Evolutionary conservation across 1,140 invertebrate genomes (phyloP).

Genomic region (Cherax destructor): DNA sequence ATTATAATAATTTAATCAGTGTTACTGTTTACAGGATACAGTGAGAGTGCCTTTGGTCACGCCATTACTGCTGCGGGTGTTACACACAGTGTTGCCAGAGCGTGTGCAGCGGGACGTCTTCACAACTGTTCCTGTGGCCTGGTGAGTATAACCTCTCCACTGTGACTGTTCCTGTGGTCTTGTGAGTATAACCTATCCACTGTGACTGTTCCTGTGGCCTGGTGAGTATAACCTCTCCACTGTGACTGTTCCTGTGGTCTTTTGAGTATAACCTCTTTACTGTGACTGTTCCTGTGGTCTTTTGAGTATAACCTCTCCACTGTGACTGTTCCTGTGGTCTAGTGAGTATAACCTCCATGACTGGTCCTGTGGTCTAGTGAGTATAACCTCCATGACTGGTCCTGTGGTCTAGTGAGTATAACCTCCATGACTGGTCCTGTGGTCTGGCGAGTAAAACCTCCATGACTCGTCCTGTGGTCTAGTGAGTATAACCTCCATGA

Average conservation of each 20-base stretch:
- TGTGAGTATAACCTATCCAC: too few species aligned
- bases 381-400: too few species aligned
- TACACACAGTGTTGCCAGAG: conserved; percentile 92
- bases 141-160: conserved; percentile 5
- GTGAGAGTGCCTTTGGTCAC: conserved; percentile 97
- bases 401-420: too few species aligned
- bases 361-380: too few species aligned
- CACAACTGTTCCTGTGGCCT: conserved; percentile 94
- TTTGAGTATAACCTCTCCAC: too few species aligned
- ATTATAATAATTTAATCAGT: neutral
- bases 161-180: too few species aligned
- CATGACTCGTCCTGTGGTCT: too few species aligned
- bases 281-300: too few species aligned
- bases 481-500: conserved; percentile 74
- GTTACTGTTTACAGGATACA: conserved; percentile 34
- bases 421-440: conserved; percentile 94
- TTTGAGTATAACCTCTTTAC: too few species aligned
- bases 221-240: conserved; percentile 8
- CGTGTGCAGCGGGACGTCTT: conserved; percentile 95
- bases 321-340: too few species aligned
- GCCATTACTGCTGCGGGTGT: conserved; percentile 96
- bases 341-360: too few species aligned
- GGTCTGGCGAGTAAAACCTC: conserved; percentile 76
- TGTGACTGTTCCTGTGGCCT: conserved; percentile 89
- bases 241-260: too few species aligned